Conservation (phyloP, 2,888 invertebrate genomes). For the Watsonalla cultraria region DNA sequence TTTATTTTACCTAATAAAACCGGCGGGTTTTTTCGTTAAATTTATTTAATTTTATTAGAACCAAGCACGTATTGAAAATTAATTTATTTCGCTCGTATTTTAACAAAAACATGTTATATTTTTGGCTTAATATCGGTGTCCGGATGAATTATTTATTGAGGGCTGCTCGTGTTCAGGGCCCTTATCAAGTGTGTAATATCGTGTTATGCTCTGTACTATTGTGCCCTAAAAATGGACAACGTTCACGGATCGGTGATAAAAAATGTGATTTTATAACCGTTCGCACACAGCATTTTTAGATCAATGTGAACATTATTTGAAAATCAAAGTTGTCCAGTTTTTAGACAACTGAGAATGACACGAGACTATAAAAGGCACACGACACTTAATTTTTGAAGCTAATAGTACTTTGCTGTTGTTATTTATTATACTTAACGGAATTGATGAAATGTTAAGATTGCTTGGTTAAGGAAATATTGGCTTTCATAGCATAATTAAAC, state of each 20-base stretch:
- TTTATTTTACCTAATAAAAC: constrained; percentile 16
- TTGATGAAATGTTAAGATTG: background rate
- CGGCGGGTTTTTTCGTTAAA: constrained; percentile 27
- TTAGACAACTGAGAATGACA: constrained; percentile 23
- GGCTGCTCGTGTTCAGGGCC: constrained; percentile 20
- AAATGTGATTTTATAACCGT: constrained; percentile 34
- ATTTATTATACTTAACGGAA: background rate
- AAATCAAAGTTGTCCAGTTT: constrained; percentile 31
- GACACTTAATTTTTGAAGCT: constrained; percentile 8
- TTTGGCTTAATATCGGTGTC: constrained; percentile 28
- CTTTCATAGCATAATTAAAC: background rate
- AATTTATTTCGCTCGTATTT: constrained; percentile 29
- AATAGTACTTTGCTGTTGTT: constrained; percentile 12
- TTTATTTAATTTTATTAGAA: constrained; percentile 43
- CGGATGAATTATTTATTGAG: constrained; percentile 54
- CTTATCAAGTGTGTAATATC: constrained; percentile 34
- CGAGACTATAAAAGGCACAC: constrained; percentile 11
- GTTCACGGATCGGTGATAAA: constrained; percentile 32
- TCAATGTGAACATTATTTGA: constrained; percentile 35
- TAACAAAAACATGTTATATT: constrained; percentile 33
- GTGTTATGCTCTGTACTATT: constrained; percentile 39
- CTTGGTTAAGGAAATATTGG: background rate
- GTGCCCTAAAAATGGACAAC: constrained; percentile 60
- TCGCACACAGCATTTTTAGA: constrained; percentile 33
- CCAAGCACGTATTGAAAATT: constrained; percentile 29